Evolutionary conservation across 2,113 vertebrate genomes (phyloP), one percentile per base, ranked within the genome.

Genomic region (Hepsetus odoe): DNA sequence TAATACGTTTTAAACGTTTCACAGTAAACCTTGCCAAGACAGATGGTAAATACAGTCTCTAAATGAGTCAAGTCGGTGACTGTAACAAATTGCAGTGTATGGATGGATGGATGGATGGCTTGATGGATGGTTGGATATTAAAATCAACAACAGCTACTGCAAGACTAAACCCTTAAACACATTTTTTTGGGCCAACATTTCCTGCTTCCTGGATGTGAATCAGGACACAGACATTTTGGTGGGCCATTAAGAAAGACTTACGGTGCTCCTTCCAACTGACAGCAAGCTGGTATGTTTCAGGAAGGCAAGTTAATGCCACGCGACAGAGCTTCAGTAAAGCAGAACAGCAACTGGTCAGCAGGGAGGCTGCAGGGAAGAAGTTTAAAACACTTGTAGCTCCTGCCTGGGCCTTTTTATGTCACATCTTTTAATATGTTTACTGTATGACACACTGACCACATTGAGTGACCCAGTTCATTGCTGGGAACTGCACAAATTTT

Each of bases 211-310:
- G 10, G 10, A 71, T 18, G 18, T 20, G 24, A 78, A 68, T 55
- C 64, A 12, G 33, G 26, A 16, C 30, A 46, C 26, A 24, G 42
- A 14, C 61, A 28, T 68, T 16, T 26, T 12, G 44, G 30, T 42
- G 65, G 44, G 53, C 62, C 76, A 66, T 79, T 82, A 86, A 87
- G 85, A 91, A 88, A 72, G 74, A 86, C 82, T 51, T 42, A n/a
- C 22, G 65, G 82, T 88, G 86, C 90, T 90, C 85, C 87, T 86
- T 74, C 84, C 80, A 86, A 78, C 83, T 85, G 77, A 86, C 64
- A 80, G 86, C 80, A 82, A 82, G 79, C 22, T n/a, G 13, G 71
- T 75, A 67, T 18, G 30, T 70, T 80, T 77, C 58, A 84, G 80
- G 61, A 84, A 24, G 58, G 72, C 35, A 65, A 38, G 13, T 69